Percentiles rank a stretch among this genome's conserved stretches.
Conservation (phyloP, 2,113 vertebrate species). For the Dromaius novaehollandiae region DNA sequence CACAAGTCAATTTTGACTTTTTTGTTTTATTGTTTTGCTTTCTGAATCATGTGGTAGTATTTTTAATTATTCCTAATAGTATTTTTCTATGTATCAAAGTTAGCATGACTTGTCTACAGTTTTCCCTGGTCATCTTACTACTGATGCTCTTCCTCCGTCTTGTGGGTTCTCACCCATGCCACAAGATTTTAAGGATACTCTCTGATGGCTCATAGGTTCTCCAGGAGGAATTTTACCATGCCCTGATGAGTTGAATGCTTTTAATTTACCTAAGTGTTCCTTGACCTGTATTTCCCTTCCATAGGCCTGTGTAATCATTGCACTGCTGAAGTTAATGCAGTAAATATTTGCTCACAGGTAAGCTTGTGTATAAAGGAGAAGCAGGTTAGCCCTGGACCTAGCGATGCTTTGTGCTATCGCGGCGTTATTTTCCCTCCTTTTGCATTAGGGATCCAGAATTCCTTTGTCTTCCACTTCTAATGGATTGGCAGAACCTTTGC, state of each 20-base stretch:
- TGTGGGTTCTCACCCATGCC: not conserved
- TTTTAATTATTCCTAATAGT: not conserved
- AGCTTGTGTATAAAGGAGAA: not conserved
- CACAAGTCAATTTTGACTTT: not conserved
- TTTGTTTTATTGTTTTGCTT: not conserved
- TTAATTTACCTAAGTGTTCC: not conserved
- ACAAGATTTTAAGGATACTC: not conserved
- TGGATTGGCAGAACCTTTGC: not conserved
- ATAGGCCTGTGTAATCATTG: not conserved
- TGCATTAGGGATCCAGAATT: not conserved
- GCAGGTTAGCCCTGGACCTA: not conserved
- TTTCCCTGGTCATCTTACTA: not conserved
- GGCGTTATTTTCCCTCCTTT: not conserved
- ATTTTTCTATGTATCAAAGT: not conserved
- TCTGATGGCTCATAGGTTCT: not conserved
- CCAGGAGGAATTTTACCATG: not conserved
- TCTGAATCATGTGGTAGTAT: not conserved
- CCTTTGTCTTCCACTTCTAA: not conserved
- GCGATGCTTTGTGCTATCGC: not conserved
- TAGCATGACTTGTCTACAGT: not conserved
- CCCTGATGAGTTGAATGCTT: not conserved
- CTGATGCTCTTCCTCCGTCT: not conserved
- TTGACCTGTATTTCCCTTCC: not conserved
- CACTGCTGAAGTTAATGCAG: rapidly evolving
- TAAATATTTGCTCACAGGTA: not conserved